Percentiles rank a stretch among this genome's conserved stretches.
These are phyloP conservation scores for Pandion haliaetus DNA, from an alignment of 2,113 vertebrate species.

Conservation along the genomic window DNA sequence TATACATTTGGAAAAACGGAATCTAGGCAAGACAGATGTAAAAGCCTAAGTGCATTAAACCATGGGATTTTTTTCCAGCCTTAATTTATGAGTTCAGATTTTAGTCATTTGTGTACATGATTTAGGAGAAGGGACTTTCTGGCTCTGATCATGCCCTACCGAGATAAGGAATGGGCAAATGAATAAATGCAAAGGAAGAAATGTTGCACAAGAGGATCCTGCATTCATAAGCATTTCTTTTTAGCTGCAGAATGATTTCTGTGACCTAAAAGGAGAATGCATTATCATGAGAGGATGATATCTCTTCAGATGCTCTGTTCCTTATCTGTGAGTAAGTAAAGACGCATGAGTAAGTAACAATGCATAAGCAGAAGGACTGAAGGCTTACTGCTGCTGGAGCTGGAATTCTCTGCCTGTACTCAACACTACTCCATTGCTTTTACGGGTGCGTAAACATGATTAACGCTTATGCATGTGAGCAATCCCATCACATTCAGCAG, in stretches of 20 bases:
- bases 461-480: neutral
- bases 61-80: neutral
- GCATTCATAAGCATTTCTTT: neutral
- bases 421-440: neutral
- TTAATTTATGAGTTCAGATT: neutral
- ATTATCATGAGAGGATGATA: neutral
- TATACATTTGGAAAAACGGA: neutral
- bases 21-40: neutral
- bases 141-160: neutral
- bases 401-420: neutral
- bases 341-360: neutral
- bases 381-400: neutral
- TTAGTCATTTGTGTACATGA: neutral
- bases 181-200: neutral
- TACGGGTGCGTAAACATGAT: neutral
- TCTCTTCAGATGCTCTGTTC: neutral
- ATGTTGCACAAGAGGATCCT: neutral
- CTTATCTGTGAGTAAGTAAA: neutral
- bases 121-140: conserved; percentile 13
- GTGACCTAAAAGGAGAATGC: neutral
- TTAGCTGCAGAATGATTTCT: neutral
- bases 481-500: neutral
- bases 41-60: neutral
- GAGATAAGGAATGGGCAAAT: neutral
- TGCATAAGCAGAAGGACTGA: neutral